Evolutionary conservation across 2,797 vertebrate species (phyloP).

Genomic region (Dendrocincla tyrannina): DNA sequence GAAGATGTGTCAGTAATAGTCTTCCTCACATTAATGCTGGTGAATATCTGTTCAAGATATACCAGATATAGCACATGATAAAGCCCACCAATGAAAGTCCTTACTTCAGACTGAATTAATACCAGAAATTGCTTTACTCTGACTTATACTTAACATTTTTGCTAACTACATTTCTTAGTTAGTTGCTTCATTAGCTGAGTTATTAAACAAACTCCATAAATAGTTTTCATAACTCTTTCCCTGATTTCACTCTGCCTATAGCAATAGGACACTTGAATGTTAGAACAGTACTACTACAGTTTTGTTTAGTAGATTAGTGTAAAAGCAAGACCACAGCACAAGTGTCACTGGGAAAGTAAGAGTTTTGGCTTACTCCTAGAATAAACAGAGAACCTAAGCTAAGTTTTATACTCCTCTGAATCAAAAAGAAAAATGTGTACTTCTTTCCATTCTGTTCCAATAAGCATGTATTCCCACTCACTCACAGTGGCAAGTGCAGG

Average conservation of each 20-base stretch:
- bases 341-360: background rate
- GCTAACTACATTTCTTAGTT: background rate
- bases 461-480: background rate
- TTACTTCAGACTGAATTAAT: background rate
- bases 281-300: background rate
- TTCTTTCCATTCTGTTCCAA: background rate
- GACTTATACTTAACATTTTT: background rate
- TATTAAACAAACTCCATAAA: background rate
- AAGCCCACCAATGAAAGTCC: background rate
- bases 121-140: background rate
- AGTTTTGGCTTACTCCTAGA: background rate
- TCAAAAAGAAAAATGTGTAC: accelerated
- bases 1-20: background rate
- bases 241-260: background rate
- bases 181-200: background rate
- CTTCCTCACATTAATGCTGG: background rate
- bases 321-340: background rate
- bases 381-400: background rate
- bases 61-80: background rate
- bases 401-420: background rate
- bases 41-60: background rate
- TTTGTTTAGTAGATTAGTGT: background rate
- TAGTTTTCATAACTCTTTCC: background rate
- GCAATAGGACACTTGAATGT: background rate
- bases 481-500: background rate